Conservation (phyloP, 2,888 invertebrate species). For the Bruchidius siliquastri region DNA sequence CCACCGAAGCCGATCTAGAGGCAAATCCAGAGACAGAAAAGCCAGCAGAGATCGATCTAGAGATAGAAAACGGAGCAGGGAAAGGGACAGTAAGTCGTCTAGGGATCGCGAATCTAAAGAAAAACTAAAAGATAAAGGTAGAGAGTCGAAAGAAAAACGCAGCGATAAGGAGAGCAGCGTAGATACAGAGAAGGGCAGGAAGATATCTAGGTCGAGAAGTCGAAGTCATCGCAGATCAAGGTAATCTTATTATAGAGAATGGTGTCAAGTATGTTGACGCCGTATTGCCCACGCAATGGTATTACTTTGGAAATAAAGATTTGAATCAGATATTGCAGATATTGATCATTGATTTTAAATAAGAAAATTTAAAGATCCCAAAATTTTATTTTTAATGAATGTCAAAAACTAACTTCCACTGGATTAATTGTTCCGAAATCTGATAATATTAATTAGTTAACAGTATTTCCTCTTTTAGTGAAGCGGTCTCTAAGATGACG, state of each 20-base stretch:
- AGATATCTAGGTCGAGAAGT: constrained; percentile 53
- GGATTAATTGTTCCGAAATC: too few species aligned
- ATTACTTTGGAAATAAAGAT: too few species aligned
- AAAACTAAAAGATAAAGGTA: constrained; percentile 38
- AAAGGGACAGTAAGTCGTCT: constrained; percentile 31
- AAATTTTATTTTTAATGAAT: too few species aligned
- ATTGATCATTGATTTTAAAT: too few species aligned
- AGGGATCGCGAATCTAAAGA: constrained; percentile 39
- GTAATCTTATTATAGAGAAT: constrained; percentile 44
- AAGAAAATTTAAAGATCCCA: too few species aligned
- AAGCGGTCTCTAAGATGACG: too few species aligned
- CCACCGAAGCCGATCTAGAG: constrained; percentile 22
- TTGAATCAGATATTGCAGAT: too few species aligned
- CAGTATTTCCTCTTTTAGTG: too few species aligned
- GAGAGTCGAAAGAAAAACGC: constrained; percentile 40
- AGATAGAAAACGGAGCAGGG: constrained; percentile 26
- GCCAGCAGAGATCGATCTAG: constrained; percentile 26
- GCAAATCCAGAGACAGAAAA: constrained; percentile 20
- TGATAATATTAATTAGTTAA: too few species aligned
- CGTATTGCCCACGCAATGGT: too few species aligned
- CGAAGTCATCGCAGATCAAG: constrained; percentile 53
- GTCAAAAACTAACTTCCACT: too few species aligned
- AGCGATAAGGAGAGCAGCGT: constrained; percentile 39
- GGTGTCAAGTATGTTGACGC: constrained; percentile 50
- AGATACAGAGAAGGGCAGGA: constrained; percentile 32